Conservation (phyloP, 2,113 vertebrate species). For the Rhegmatorhina hoffmannsi region DNA sequence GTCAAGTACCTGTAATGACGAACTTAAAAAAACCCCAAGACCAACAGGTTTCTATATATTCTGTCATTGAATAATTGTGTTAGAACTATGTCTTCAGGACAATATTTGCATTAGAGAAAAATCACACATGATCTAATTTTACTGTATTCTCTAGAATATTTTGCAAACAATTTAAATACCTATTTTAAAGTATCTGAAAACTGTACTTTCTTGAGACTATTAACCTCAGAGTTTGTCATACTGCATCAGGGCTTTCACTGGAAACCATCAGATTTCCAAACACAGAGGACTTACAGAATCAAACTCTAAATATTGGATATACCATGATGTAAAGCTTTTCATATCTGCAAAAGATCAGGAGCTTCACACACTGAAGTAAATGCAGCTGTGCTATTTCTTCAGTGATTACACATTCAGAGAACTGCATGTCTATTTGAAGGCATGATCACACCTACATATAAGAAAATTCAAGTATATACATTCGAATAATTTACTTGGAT, state of each 20-base stretch:
- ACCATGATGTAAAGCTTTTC: conserved; percentile 1
- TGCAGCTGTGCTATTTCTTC: conserved; percentile 43
- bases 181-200: conserved; percentile 21
- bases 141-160: neutral
- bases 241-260: neutral
- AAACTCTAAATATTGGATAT: conserved; percentile 27
- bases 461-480: neutral
- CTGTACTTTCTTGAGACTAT: conserved; percentile 1
- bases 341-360: conserved; percentile 1
- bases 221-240: neutral
- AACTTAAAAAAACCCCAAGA: neutral
- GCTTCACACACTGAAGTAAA: conserved; percentile 33
- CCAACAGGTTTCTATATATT: neutral
- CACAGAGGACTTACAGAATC: neutral
- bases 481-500: conserved; percentile 14
- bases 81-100: neutral
- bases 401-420: conserved; percentile 33
- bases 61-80: neutral
- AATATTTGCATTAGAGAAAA: neutral
- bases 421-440: conserved; percentile 21
- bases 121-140: neutral
- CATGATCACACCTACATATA: conserved; percentile 13
- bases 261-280: conserved; percentile 16
- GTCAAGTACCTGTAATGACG: neutral
- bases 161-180: neutral